Conservation (phyloP, 1,140 invertebrate species). For the Drosophila tropicalis region DNA sequence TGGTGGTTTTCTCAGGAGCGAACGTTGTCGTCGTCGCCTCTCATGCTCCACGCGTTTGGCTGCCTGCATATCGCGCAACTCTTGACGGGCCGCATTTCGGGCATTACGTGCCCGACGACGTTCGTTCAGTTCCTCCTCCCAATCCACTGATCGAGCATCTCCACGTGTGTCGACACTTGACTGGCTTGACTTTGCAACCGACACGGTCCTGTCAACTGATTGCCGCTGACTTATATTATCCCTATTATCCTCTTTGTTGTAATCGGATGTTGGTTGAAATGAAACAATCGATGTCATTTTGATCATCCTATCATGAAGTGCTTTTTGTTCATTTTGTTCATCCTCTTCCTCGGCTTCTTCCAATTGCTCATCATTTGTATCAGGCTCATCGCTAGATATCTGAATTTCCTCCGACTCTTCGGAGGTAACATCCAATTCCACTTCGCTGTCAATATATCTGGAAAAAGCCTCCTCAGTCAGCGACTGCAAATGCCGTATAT, state of each 20-base stretch:
- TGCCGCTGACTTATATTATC: background rate
- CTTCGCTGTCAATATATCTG: slow-evolving; percentile 22
- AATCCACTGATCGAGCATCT: background rate
- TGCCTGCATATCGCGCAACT: slow-evolving; percentile 38
- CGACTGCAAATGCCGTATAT: slow-evolving; percentile 65
- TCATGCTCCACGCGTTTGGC: slow-evolving; percentile 22
- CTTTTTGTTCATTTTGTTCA: background rate
- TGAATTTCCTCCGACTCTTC: slow-evolving; percentile 24
- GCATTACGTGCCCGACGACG: slow-evolving; percentile 20
- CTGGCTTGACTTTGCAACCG: background rate
- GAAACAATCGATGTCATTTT: background rate
- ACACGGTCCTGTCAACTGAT: background rate
- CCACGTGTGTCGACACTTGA: background rate
- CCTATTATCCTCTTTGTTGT: background rate
- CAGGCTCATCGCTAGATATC: slow-evolving; percentile 56
- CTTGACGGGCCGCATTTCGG: slow-evolving; percentile 52
- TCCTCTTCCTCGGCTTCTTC: slow-evolving; percentile 30
- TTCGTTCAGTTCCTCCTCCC: background rate
- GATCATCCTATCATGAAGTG: background rate
- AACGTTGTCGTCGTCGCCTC: slow-evolving; percentile 1
- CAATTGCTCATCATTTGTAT: slow-evolving; percentile 19
- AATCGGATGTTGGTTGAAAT: background rate
- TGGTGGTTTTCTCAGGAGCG: background rate
- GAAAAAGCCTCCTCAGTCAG: slow-evolving; percentile 39
- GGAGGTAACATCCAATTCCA: slow-evolving; percentile 40